Conservation (phyloP, 2,888 invertebrate genomes). For the Graphium colonna region DNA sequence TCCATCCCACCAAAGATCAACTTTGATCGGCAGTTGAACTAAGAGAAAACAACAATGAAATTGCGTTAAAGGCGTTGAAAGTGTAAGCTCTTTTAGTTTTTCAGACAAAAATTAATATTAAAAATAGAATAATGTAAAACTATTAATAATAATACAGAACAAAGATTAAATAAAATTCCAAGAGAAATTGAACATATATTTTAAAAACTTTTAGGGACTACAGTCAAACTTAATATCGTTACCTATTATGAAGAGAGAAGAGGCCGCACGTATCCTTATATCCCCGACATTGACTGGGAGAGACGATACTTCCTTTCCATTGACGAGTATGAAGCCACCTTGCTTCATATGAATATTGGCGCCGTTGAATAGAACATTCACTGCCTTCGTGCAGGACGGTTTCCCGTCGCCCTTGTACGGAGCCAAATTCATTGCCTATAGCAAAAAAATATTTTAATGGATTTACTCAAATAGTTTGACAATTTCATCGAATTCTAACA, state of each 20-base stretch:
- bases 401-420: conserved; percentile 74
- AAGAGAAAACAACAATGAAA: conserved; percentile 25
- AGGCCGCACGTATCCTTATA: conserved; percentile 85
- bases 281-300: conserved; percentile 83
- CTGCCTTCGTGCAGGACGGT: conserved; percentile 91
- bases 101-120: too few relatives aligned
- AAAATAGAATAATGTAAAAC: too few relatives aligned
- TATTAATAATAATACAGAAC: too few relatives aligned
- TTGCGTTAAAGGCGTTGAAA: background rate
- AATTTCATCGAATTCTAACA: too few relatives aligned
- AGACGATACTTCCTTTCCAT: conserved; percentile 83
- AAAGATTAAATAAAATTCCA: too few relatives aligned
- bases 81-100: too few relatives aligned
- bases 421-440: conserved; percentile 83
- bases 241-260: conserved; percentile 87
- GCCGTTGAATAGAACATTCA: conserved; percentile 80
- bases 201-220: too few relatives aligned
- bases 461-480: background rate
- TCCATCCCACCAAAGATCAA: conserved; percentile 94
- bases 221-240: too few relatives aligned
- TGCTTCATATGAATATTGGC: conserved; percentile 86
- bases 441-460: conserved; percentile 13
- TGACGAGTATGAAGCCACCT: conserved; percentile 83
- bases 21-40: conserved; percentile 87
- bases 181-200: too few relatives aligned